phyloP scores from a whole-genome alignment of 2,888 invertebrate species.

The Leistus spinibarbis region DNA sequence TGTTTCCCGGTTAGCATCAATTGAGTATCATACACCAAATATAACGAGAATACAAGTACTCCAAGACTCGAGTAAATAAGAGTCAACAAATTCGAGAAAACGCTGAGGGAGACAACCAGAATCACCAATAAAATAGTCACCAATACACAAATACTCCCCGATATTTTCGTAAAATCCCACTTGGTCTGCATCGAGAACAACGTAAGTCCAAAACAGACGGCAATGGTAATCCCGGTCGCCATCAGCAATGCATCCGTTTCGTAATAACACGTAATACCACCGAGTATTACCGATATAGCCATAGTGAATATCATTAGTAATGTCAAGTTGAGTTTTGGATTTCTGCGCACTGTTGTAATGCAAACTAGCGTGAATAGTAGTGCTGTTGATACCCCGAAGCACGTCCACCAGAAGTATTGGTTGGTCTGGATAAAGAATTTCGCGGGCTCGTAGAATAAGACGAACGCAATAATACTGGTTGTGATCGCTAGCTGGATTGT shows the following conservation, averaged over 20 bases:
- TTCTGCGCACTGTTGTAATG: neutral
- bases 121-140: neutral
- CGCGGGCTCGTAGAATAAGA: neutral
- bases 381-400: neutral
- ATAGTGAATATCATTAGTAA: neutral
- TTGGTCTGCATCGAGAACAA: slow-evolving; percentile 94
- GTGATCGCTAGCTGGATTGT: neutral
- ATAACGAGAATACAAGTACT: slow-evolving; percentile 86
- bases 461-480: neutral
- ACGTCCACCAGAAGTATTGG: neutral
- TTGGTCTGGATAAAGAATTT: neutral
- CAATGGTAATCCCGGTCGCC: slow-evolving; percentile 89
- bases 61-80: neutral
- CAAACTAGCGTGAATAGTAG: neutral
- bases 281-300: neutral
- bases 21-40: slow-evolving; percentile 90
- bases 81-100: neutral
- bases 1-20: slow-evolving; percentile 90
- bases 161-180: slow-evolving; percentile 72
- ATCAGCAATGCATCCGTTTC: slow-evolving; percentile 67
- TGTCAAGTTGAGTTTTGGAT: neutral
- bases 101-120: neutral
- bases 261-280: neutral
- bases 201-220: slow-evolving; percentile 84
- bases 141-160: neutral